Base-by-base conservation (phyloP, 2,888 invertebrate species). In the Prosapia bicincta region DNA sequence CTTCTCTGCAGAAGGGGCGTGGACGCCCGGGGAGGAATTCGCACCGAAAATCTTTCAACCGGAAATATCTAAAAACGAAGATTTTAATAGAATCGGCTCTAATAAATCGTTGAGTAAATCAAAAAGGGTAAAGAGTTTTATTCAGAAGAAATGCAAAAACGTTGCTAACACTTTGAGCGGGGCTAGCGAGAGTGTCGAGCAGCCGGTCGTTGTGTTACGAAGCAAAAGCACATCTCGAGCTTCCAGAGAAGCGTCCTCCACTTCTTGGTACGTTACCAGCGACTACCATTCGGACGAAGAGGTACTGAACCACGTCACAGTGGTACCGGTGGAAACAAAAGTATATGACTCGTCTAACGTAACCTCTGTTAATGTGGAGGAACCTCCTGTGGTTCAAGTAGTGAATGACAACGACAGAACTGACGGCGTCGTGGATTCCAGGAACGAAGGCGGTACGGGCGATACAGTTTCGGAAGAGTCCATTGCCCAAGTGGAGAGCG, bases 221-320 rank as follows among this genome's bases (percentile, higher is more conserved):
- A 78, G 78, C 9, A 72, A 78, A 65, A 76, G 76, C 6, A 78
- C 75, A 43, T 78, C 78, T 3, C 73, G 76, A 43, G 73, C 75
- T 0, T 65, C 74, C 15, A 69, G 74, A 15, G 76, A 76, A 2
- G 32, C 77, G 1, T 74, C 77, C n/a, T 78, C 76, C 26, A 78
- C 80, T n/a, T 78, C 78, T 24, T 80, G 80, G 80, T 76, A 78
- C 67, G 78, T 80, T 28, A 78, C 76, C 24, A 79, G 78, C 30
- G 76, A 78, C 66, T 79, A 79, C 76, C 76, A 78, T 66, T 71
- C 74, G 65, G 79, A 79, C 20, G 78, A 77, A 26, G 77, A 77
- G 7, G 71, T 67, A 1, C 26, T 70, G 38, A 78, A 76, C 69
- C 78, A 78, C 78, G 75, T 78, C 65, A 78, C 79, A 70, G 76